phyloP scores from a whole-genome alignment of 2,888 invertebrate genomes.

The Hetaerina titia region DNA sequence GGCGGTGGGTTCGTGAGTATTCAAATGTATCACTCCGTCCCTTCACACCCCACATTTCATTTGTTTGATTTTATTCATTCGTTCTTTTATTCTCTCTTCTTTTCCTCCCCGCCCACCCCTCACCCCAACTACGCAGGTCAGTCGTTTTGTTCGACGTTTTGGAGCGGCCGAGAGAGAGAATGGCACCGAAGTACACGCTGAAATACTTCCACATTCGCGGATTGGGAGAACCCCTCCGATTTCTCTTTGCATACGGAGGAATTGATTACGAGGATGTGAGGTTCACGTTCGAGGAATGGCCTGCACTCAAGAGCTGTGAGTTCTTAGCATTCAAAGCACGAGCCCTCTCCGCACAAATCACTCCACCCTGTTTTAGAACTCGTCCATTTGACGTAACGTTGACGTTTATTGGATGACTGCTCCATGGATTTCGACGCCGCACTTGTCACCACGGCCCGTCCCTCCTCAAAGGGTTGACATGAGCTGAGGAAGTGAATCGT shows the following conservation, averaged over 20 bases:
- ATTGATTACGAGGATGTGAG: conserved; percentile 57
- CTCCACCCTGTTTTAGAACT: background rate
- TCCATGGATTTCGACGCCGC: background rate
- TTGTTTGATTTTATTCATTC: background rate
- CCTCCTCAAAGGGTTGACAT: too few relatives aligned
- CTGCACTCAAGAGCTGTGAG: conserved; percentile 37
- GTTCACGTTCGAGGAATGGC: conserved; percentile 62
- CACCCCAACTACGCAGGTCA: background rate
- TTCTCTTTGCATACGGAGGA: conserved; percentile 66
- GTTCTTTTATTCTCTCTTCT: background rate
- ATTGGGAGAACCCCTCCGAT: conserved; percentile 64
- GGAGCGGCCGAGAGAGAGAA: background rate
- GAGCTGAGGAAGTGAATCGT: too few relatives aligned
- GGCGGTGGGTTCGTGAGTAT: too few relatives aligned
- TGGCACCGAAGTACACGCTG: conserved; percentile 67
- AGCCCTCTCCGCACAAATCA: too few relatives aligned
- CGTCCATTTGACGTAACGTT: background rate
- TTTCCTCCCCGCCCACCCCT: background rate
- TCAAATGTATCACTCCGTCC: background rate
- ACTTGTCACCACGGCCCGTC: background rate
- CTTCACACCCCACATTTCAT: background rate
- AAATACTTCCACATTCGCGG: conserved; percentile 60
- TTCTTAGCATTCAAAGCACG: background rate
- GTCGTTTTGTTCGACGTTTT: background rate
- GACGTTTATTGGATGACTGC: background rate